Percentiles rank a stretch among this genome's conserved stretches.
These are phyloP conservation scores for Hassar affinis DNA, from an alignment of 2,113 vertebrate species.

Conservation along the genomic window DNA sequence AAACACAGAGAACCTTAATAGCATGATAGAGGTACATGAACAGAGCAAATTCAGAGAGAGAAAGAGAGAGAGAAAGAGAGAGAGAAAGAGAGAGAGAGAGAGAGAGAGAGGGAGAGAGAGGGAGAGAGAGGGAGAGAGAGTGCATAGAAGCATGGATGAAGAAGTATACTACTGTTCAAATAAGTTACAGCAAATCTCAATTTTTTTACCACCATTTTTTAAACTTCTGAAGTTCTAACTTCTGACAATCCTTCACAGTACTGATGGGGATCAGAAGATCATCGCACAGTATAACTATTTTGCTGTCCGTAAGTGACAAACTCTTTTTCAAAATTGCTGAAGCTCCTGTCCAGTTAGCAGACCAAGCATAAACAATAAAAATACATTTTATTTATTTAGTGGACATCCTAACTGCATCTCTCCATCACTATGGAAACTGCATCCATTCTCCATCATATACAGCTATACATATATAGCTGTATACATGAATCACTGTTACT, in stretches of 20 bases:
- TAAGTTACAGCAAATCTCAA: neutral
- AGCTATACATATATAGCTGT: too few relatives aligned
- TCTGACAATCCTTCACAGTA: neutral
- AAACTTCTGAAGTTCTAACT: neutral
- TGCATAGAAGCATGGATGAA: too few relatives aligned
- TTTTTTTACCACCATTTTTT: neutral
- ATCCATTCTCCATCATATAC: neutral
- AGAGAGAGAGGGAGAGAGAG: too few relatives aligned
- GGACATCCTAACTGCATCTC: neutral
- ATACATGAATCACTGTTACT: neutral
- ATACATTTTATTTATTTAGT: neutral
- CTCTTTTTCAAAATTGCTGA: neutral
- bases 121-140: too few relatives aligned
- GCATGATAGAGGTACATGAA: neutral
- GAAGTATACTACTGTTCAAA: neutral
- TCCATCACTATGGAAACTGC: neutral
- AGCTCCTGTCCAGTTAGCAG: neutral
- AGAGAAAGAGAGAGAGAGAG: too few relatives aligned
- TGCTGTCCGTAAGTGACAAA: neutral
- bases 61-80: neutral
- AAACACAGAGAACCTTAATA: constrained; percentile 7
- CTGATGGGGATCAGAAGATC: neutral
- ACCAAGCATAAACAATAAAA: neutral
- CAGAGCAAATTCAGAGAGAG: neutral
- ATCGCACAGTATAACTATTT: neutral